These are phyloP conservation scores for Lumbricus terrestris DNA, from an alignment of 2,888 invertebrate genomes.

Conservation along the genomic window DNA sequence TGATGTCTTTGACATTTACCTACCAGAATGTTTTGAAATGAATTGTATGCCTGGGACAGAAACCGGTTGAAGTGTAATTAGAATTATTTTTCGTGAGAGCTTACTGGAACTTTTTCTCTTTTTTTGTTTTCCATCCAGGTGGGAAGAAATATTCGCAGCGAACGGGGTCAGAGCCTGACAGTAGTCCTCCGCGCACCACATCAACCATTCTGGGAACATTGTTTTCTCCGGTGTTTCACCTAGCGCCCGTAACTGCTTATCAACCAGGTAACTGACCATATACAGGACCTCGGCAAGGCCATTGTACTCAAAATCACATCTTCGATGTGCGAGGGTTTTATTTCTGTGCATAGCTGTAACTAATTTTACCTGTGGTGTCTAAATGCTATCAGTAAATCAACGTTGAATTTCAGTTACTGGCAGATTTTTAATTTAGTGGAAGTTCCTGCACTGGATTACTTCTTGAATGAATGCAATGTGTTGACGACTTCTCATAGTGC, in stretches of 20 bases:
- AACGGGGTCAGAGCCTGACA: not conserved
- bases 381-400: not conserved
- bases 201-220: slow-evolving; percentile 10
- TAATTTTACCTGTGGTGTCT: not conserved
- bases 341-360: not conserved
- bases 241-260: not conserved
- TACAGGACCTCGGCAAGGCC: not conserved
- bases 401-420: too few species aligned
- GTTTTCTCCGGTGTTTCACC: slow-evolving; percentile 6
- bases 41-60: too few species aligned
- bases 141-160: slow-evolving; percentile 14
- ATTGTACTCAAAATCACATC: not conserved
- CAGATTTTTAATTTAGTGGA: too few species aligned
- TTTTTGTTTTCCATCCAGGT: not conserved
- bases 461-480: too few species aligned
- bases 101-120: not conserved
- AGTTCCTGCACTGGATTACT: too few species aligned
- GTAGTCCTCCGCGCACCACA: slow-evolving; percentile 9
- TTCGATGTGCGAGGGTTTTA: not conserved
- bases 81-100: not conserved
- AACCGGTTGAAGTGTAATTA: too few species aligned
- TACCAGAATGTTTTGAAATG: too few species aligned
- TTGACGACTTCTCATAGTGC: too few species aligned
- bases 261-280: not conserved
- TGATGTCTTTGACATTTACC: too few species aligned